Conservation (phyloP, 2,888 invertebrate species). For the Odontocolon sp. region DNA sequence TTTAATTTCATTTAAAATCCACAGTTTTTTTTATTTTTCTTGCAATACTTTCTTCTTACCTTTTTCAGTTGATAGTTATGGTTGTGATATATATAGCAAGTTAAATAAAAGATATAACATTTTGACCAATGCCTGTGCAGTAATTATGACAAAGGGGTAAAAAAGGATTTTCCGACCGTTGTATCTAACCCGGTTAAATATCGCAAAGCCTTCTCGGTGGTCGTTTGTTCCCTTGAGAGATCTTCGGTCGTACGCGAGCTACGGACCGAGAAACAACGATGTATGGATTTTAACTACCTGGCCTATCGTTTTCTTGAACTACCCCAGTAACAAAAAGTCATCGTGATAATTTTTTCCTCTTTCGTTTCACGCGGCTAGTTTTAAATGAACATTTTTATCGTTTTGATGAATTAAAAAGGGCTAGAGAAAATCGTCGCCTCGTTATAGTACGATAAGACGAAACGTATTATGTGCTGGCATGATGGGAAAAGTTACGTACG, state of each 20-base stretch:
- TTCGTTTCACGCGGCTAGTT: background rate
- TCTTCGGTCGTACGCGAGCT: background rate
- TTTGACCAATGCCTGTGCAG: background rate
- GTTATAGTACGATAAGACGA: background rate
- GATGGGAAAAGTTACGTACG: background rate
- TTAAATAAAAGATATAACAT: conserved; percentile 9
- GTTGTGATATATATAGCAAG: background rate
- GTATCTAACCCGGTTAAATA: background rate
- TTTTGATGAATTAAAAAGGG: background rate
- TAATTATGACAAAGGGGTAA: conserved; percentile 5
- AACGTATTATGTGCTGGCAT: background rate
- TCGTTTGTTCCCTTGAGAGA: background rate
- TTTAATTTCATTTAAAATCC: no score
- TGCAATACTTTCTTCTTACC: background rate
- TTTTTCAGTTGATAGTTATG: background rate
- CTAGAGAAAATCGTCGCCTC: background rate
- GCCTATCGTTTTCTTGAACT: background rate
- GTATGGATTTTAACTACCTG: background rate
- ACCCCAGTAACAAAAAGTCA: background rate
- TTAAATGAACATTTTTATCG: conserved; percentile 4
- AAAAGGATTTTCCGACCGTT: background rate
- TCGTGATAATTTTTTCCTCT: background rate
- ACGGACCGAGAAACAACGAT: background rate
- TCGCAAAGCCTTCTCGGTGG: background rate
- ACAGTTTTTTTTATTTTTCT: background rate